Conservation (phyloP, 1,140 invertebrate species). For the Sycophila sp. region DNA sequence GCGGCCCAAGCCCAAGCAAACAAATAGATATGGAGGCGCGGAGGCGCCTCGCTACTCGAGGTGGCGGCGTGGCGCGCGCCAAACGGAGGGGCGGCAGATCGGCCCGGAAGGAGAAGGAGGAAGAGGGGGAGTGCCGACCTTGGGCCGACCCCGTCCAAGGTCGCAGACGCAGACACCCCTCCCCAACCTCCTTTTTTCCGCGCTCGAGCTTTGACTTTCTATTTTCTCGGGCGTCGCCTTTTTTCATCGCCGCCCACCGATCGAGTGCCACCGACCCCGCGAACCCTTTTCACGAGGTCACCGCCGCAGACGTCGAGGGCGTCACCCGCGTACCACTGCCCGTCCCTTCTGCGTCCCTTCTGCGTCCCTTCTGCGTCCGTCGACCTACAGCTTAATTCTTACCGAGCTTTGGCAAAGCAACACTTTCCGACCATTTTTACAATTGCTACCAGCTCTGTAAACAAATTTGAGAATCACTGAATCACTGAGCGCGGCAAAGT, state of each 20-base stretch:
- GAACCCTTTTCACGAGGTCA: slow-evolving; percentile 2
- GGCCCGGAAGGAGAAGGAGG: slow-evolving; percentile 19
- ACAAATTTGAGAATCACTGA: no score
- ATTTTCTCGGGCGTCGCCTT: no score
- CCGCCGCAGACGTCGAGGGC: not conserved
- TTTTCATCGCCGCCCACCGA: no score
- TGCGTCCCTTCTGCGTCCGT: not conserved
- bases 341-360: not conserved
- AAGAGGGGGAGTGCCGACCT: slow-evolving; percentile 52
- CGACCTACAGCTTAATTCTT: no score
- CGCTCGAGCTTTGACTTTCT: not conserved
- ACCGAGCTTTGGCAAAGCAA: no score
- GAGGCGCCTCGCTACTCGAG: no score
- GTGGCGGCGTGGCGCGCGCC: no score
- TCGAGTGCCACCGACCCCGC: no score
- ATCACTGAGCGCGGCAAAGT: no score
- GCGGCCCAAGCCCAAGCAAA: not conserved
- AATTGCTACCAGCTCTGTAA: no score
- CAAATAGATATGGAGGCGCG: slow-evolving; percentile 15
- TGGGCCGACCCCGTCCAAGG: slow-evolving; percentile 58
- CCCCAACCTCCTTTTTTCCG: slow-evolving; percentile 26
- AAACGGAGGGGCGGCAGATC: not conserved
- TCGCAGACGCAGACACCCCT: slow-evolving; percentile 60
- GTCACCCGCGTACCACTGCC: no score
- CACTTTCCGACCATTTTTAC: no score